Percentiles rank a stretch among this genome's conserved stretches.
These are phyloP conservation scores for Dicrostonyx torquatus DNA, from an alignment of 2,797 vertebrate genomes.

Conservation along the genomic window DNA sequence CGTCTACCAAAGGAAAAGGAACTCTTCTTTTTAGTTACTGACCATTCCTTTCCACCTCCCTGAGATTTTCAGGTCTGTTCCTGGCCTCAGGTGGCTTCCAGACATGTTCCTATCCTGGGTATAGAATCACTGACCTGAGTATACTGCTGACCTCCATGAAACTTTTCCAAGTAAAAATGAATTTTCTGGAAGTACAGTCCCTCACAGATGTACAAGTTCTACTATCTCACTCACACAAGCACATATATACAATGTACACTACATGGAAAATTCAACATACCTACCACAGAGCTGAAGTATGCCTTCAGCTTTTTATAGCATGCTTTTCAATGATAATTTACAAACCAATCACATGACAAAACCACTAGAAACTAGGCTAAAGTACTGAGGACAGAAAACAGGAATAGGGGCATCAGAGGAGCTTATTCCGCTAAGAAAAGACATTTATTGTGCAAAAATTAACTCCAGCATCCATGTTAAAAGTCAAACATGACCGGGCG, in stretches of 20 bases:
- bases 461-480: neutral
- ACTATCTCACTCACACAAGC: neutral
- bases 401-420: neutral
- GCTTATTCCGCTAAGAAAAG: neutral
- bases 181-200: slow-evolving; percentile 17
- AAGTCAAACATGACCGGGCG: neutral
- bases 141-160: neutral
- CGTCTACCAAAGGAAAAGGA: neutral
- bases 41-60: neutral
- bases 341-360: slow-evolving; percentile 18
- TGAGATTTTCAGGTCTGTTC: neutral
- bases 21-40: neutral
- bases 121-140: slow-evolving; percentile 1
- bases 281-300: neutral
- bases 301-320: neutral
- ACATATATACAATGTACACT: neutral
- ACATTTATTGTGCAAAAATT: neutral
- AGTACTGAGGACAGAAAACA: neutral
- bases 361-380: neutral
- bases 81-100: neutral
- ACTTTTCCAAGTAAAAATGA: slow-evolving; percentile 42
- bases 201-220: neutral
- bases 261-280: neutral
- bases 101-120: neutral
- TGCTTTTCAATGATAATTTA: neutral